Conservation (phyloP, 2,113 vertebrate species). For the Microcebus ravelobensis region DNA sequence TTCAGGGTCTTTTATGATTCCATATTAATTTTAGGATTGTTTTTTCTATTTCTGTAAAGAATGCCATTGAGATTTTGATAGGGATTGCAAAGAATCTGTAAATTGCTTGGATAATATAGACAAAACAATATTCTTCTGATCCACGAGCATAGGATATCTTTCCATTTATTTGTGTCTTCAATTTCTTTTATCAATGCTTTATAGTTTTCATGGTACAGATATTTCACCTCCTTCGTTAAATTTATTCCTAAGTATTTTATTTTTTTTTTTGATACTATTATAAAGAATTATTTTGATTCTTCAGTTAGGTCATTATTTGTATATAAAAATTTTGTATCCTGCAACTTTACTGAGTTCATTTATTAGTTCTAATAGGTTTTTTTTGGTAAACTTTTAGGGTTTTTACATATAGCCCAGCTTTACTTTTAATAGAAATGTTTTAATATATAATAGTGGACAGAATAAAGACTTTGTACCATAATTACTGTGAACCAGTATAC, state of each 20-base stretch:
- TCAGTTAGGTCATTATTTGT: background rate
- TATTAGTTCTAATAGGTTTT: background rate
- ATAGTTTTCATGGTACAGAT: background rate
- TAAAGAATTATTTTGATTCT: background rate
- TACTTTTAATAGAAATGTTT: constrained; percentile 7
- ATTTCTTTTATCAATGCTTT: background rate
- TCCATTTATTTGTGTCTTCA: background rate
- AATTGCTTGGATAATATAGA: background rate
- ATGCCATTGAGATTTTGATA: background rate
- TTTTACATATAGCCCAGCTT: background rate
- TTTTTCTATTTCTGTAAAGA: background rate
- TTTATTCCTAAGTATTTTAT: background rate
- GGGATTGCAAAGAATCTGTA: background rate
- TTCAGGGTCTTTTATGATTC: background rate
- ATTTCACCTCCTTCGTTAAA: background rate
- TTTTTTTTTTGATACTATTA: background rate
- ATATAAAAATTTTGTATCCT: background rate
- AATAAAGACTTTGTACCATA: background rate
- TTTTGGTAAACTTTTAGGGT: background rate
- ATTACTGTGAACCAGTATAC: background rate
- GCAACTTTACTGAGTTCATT: background rate
- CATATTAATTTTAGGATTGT: background rate
- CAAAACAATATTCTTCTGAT: background rate
- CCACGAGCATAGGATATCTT: background rate
- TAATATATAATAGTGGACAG: background rate